Conservation (phyloP, 2,113 vertebrate genomes). For the Cinclus mexicanus region DNA sequence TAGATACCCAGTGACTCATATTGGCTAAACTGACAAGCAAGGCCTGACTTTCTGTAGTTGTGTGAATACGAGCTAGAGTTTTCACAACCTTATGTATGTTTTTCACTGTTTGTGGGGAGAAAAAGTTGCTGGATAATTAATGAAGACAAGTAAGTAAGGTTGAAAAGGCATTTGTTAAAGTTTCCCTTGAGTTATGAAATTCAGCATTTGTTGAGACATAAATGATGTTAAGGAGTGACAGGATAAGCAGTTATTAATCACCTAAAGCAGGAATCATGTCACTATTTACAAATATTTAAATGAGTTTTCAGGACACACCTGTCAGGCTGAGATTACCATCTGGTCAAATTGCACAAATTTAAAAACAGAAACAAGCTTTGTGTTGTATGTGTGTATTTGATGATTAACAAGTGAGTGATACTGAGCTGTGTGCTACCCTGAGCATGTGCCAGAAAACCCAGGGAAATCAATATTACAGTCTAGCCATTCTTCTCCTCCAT, state of each 20-base stretch:
- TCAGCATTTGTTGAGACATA: not conserved
- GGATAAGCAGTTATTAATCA: not conserved
- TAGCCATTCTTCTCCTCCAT: not conserved
- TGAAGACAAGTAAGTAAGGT: not conserved
- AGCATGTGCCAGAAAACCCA: not conserved
- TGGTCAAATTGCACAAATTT: not conserved
- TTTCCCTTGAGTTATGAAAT: not conserved
- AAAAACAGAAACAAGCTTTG: not conserved
- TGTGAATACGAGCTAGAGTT: not conserved
- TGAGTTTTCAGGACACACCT: not conserved
- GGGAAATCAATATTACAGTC: not conserved
- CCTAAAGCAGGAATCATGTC: not conserved
- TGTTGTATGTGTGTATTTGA: not conserved
- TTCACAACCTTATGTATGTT: not conserved
- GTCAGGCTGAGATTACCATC: not conserved
- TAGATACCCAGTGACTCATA: not conserved
- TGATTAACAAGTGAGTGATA: not conserved
- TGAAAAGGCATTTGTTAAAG: not conserved
- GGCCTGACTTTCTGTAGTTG: not conserved
- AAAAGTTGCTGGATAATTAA: not conserved
- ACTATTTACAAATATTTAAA: conserved; percentile 6
- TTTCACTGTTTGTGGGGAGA: not conserved
- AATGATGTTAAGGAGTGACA: not conserved
- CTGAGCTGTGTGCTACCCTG: not conserved
- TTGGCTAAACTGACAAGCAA: not conserved